A percentile compares a stretch with the other conserved stretches of the same genome.
Conservation (phyloP, 1,140 invertebrate genomes). For the Luehdorfia chinensis region DNA sequence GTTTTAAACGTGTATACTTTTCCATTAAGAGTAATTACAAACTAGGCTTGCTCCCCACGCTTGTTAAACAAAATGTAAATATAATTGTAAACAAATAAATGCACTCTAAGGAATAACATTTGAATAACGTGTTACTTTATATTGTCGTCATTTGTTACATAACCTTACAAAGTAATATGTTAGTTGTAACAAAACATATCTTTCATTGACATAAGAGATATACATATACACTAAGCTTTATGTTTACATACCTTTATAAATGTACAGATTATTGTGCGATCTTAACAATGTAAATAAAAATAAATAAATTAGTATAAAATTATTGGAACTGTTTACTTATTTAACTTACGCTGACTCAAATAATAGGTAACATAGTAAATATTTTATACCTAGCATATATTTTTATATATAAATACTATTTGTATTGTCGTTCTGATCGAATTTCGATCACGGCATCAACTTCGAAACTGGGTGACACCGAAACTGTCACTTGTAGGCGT, state of each 20-base stretch:
- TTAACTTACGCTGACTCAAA: neutral
- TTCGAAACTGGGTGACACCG: too few relatives aligned
- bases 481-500: too few relatives aligned
- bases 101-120: constrained; percentile 43
- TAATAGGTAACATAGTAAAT: neutral
- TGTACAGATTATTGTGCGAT: constrained; percentile 46
- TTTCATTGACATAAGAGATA: constrained; percentile 65
- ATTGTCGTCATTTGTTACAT: constrained; percentile 4
- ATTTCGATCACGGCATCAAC: too few relatives aligned
- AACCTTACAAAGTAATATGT: constrained; percentile 15
- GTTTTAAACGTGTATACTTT: constrained; percentile 17
- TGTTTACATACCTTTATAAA: constrained; percentile 31
- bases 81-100: constrained; percentile 48
- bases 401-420: too few relatives aligned
- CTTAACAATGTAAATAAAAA: constrained; percentile 67
- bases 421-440: too few relatives aligned
- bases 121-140: neutral
- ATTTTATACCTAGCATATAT: too few relatives aligned
- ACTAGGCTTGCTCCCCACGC: constrained; percentile 64
- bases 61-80: constrained; percentile 60
- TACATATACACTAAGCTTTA: constrained; percentile 44
- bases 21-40: constrained; percentile 27
- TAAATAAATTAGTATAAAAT: constrained; percentile 69
- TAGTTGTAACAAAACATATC: constrained; percentile 56
- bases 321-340: neutral